Evolutionary conservation across 2,797 vertebrate genomes (phyloP).

Genomic region (Thaleichthys pacificus): DNA sequence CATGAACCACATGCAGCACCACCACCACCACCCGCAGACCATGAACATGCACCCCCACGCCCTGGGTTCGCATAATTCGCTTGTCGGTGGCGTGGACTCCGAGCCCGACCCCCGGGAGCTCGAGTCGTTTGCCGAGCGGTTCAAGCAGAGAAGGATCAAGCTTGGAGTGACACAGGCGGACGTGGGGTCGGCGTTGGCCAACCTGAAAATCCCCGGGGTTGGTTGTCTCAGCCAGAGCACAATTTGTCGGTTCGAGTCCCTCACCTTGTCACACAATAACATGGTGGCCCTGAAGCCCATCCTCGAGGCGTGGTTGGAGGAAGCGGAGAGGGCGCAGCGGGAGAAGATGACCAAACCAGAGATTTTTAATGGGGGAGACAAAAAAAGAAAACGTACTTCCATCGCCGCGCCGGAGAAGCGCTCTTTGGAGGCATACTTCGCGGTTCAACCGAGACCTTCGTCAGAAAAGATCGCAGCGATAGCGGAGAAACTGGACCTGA

Average conservation of each 20-base stretch:
- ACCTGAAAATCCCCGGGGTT: slow-evolving; percentile 91
- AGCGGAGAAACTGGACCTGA: slow-evolving; percentile 91
- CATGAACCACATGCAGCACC: slow-evolving; percentile 88
- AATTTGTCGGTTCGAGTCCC: slow-evolving; percentile 93
- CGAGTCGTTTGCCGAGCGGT: slow-evolving; percentile 90
- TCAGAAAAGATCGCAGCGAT: slow-evolving; percentile 93
- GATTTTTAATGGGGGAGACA: slow-evolving; percentile 86
- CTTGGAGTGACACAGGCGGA: slow-evolving; percentile 91
- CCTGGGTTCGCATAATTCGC: slow-evolving; percentile 77
- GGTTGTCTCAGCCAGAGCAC: slow-evolving; percentile 93
- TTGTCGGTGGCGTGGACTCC: slow-evolving; percentile 74
- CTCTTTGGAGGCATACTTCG: slow-evolving; percentile 90
- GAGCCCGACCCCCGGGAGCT: slow-evolving; percentile 91
- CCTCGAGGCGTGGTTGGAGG: slow-evolving; percentile 90
- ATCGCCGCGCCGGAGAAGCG: slow-evolving; percentile 91
- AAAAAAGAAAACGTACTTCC: slow-evolving; percentile 89
- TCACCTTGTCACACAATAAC: slow-evolving; percentile 92
- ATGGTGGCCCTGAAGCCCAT: slow-evolving; percentile 94
- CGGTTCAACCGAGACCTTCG: slow-evolving; percentile 88
- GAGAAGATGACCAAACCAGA: slow-evolving; percentile 92
- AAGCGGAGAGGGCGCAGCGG: slow-evolving; percentile 87
- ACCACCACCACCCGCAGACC: slow-evolving; percentile 81
- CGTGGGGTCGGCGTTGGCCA: slow-evolving; percentile 87
- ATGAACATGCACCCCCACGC: slow-evolving; percentile 85
- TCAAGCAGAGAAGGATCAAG: slow-evolving; percentile 91